Percentiles rank a stretch among this genome's conserved stretches.
These are phyloP conservation scores for Brachionus paranguensis DNA, from an alignment of 1,140 invertebrate species.

Conservation along the genomic window DNA sequence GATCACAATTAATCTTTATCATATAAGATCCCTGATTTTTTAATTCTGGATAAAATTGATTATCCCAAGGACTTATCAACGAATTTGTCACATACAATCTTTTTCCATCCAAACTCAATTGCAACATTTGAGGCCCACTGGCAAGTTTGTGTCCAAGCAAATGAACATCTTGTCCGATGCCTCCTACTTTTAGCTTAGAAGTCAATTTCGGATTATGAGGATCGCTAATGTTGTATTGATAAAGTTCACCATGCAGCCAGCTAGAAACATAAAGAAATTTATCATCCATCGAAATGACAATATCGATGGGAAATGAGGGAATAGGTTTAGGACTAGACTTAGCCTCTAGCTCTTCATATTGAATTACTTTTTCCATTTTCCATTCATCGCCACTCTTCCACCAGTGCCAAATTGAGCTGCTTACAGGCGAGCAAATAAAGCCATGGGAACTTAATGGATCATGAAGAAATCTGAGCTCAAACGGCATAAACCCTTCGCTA, in stretches of 20 bases:
- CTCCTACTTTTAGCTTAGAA: conserved; percentile 60
- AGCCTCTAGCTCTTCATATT: conserved; percentile 68
- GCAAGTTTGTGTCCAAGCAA: conserved; percentile 70
- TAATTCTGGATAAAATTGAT: conserved; percentile 82
- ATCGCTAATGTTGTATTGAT: conserved; percentile 87
- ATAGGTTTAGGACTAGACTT: conserved; percentile 63
- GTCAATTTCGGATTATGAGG: conserved; percentile 72
- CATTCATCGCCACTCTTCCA: conserved; percentile 58
- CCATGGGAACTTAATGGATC: conserved; percentile 72
- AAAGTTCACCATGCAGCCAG: conserved; percentile 85
- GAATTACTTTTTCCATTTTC: conserved; percentile 71
- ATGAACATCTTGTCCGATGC: background rate
- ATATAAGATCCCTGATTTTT: conserved; percentile 70
- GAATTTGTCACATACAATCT: conserved; percentile 85
- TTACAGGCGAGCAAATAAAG: conserved; percentile 74
- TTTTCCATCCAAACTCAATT: conserved; percentile 87
- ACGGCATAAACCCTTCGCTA: conserved; percentile 72
- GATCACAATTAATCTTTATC: conserved; percentile 78
- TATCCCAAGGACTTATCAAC: conserved; percentile 84
- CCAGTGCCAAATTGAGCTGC: conserved; percentile 63
- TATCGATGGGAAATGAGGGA: conserved; percentile 82
- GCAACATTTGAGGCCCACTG: conserved; percentile 92
- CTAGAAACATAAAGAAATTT: conserved; percentile 81
- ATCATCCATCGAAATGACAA: conserved; percentile 87
- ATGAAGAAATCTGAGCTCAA: conserved; percentile 89